Conservation (phyloP, 2,113 vertebrate genomes). For the Buteo buteo region DNA sequence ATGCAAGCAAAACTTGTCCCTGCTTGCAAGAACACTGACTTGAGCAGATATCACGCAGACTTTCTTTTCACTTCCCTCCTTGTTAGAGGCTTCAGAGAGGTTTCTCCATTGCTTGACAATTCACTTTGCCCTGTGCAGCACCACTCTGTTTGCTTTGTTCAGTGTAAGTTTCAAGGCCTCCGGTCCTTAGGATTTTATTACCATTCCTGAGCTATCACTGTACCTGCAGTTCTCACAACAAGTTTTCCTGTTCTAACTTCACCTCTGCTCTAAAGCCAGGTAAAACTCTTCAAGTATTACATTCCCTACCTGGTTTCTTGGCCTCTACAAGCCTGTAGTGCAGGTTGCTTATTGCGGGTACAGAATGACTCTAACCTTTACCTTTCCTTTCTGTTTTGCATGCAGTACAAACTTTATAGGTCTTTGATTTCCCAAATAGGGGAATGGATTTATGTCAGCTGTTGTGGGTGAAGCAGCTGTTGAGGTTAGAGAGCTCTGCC, state of each 20-base stretch:
- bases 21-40: neutral
- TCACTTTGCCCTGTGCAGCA: neutral
- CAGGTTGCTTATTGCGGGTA: neutral
- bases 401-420: neutral
- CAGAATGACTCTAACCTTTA: neutral
- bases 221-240: neutral
- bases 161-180: neutral
- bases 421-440: neutral
- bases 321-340: neutral
- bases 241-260: neutral
- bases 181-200: neutral
- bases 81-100: neutral
- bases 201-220: neutral
- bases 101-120: neutral
- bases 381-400: neutral
- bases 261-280: neutral
- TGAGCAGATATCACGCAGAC: neutral
- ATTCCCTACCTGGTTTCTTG: neutral
- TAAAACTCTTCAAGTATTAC: neutral
- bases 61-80: neutral
- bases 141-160: neutral
- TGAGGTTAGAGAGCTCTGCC: neutral
- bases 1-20: neutral
- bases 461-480: neutral
- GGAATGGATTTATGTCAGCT: neutral